Evolutionary conservation across 2,797 vertebrate genomes (phyloP).

Genomic region (Tragopan temminckii): DNA sequence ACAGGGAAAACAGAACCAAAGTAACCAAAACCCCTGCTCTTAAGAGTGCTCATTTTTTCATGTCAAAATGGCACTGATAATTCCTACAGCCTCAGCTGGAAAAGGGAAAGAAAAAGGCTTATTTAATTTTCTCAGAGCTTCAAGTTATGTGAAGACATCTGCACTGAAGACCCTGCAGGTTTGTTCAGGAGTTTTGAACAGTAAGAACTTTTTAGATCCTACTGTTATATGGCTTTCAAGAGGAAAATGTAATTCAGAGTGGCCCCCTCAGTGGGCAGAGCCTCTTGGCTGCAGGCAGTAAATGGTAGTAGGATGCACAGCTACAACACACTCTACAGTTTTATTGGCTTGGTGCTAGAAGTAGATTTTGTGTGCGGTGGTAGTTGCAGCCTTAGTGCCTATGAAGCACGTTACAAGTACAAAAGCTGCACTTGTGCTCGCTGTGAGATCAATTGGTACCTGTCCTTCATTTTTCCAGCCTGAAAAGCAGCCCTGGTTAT

Average conservation of each 20-base stretch:
- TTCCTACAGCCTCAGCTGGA: background rate
- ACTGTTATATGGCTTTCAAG: background rate
- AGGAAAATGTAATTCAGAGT: background rate
- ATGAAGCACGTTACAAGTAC: background rate
- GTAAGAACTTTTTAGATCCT: background rate
- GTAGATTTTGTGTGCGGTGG: background rate
- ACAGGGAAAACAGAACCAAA: background rate
- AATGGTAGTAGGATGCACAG: background rate
- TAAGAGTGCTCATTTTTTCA: background rate
- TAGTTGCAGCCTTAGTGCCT: background rate
- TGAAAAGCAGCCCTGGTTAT: background rate
- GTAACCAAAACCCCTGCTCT: background rate
- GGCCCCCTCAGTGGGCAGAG: background rate
- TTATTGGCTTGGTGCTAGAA: background rate
- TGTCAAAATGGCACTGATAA: fast-evolving
- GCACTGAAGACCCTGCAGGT: background rate
- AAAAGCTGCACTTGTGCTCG: background rate
- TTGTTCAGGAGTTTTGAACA: background rate
- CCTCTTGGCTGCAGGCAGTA: background rate
- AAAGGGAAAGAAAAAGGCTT: background rate
- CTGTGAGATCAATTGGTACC: background rate
- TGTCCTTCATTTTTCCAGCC: background rate
- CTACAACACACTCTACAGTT: background rate
- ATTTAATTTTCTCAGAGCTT: background rate
- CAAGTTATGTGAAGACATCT: background rate